A percentile compares a stretch with the other conserved stretches of the same genome.
Evolutionary conservation across 2,888 invertebrate genomes (phyloP).

Genomic region (Melipona beecheii): DNA sequence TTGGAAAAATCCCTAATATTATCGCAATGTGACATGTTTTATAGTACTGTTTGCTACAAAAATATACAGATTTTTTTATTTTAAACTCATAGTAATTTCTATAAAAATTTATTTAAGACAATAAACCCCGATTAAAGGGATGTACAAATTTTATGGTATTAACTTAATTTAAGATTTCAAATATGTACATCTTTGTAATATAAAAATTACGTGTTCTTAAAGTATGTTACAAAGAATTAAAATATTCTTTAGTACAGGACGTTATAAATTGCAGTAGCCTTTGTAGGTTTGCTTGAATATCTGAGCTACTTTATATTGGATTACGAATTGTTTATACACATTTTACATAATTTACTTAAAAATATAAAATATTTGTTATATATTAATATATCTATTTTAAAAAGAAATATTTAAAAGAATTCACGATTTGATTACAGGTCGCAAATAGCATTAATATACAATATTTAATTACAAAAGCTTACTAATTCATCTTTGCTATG

Average conservation of each 20-base stretch:
- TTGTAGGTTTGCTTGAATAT: conserved; percentile 8
- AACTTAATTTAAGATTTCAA: conserved; percentile 33
- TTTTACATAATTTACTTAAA: conserved; percentile 33
- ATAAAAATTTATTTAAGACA: conserved; percentile 28
- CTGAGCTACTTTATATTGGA: conserved; percentile 2
- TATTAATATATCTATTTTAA: conserved; percentile 29
- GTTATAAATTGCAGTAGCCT: conserved; percentile 21
- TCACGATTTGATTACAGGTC: conserved; percentile 36
- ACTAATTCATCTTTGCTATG: conserved; percentile 34
- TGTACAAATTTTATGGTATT: conserved; percentile 33
- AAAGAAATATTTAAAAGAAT: conserved; percentile 12
- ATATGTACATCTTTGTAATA: conserved; percentile 48
- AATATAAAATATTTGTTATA: conserved; percentile 26
- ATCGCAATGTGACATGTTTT: background rate
- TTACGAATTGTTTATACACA: conserved; percentile 35
- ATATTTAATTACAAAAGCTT: conserved; percentile 20
- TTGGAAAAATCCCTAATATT: background rate
- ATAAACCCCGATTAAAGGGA: conserved; percentile 12
- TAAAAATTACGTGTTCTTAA: conserved; percentile 39
- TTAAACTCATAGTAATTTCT: conserved; percentile 18
- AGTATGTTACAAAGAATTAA: conserved; percentile 43
- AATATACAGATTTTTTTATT: conserved; percentile 19
- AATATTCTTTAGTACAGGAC: conserved; percentile 22
- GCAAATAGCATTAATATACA: conserved; percentile 31
- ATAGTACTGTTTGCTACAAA: conserved; percentile 16